Percentiles rank a stretch among this genome's conserved stretches.
These are phyloP conservation scores for Melanostigma gelatinosum DNA, from an alignment of 2,113 vertebrate species.

Conservation along the genomic window DNA sequence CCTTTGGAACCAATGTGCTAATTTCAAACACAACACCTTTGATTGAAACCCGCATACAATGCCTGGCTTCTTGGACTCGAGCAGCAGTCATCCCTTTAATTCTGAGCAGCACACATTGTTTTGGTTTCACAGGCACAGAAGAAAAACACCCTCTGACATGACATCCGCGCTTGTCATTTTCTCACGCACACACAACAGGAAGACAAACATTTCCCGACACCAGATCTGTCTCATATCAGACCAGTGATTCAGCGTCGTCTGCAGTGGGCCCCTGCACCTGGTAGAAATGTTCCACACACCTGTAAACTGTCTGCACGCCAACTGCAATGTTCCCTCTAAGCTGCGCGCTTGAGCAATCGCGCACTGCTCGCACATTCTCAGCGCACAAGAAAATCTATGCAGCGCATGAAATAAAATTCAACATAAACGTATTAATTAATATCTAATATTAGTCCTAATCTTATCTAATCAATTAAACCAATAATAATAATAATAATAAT, in stretches of 20 bases:
- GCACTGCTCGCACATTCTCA: too few relatives aligned
- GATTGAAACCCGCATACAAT: constrained; percentile 8
- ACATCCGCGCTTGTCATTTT: constrained; percentile 19
- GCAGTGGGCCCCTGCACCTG: constrained; percentile 38
- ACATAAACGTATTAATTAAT: too few relatives aligned
- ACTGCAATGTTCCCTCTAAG: too few relatives aligned
- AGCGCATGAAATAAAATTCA: too few relatives aligned
- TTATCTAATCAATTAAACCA: too few relatives aligned
- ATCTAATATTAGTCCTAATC: too few relatives aligned
- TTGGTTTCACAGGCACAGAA: not conserved
- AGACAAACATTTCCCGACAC: constrained; percentile 3
- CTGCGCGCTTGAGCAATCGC: too few relatives aligned
- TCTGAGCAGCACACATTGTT: constrained; percentile 2
- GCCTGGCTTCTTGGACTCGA: constrained; percentile 35
- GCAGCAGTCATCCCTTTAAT: constrained; percentile 34
- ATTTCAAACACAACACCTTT: constrained; percentile 10
- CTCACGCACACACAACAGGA: constrained; percentile 10
- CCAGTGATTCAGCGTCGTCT: constrained; percentile 33
- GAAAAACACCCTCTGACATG: constrained; percentile 10
- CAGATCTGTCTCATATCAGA: not conserved
- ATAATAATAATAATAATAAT: too few relatives aligned
- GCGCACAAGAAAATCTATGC: too few relatives aligned
- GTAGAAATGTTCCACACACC: constrained; percentile 64
- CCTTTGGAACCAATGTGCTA: not conserved
- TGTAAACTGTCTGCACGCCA: constrained; percentile 41